phyloP scores from a whole-genome alignment of 2,113 vertebrate genomes.

The Eudyptes chrysolophus region DNA sequence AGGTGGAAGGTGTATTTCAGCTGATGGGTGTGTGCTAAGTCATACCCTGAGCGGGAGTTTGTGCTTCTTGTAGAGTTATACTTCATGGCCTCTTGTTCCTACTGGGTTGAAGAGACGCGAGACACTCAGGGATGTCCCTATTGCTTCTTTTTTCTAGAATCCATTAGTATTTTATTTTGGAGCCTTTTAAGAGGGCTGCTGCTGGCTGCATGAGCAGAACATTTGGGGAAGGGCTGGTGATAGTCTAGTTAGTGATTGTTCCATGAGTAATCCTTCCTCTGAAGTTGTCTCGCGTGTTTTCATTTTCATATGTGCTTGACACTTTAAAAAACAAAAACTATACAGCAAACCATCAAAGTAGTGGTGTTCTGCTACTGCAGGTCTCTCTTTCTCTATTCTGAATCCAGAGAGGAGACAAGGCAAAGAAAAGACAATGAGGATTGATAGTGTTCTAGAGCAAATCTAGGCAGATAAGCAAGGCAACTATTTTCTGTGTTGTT shows the following conservation, averaged over 20 bases:
- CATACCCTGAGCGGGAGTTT: background rate
- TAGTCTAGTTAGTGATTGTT: background rate
- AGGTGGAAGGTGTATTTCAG: background rate
- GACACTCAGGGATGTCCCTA: background rate
- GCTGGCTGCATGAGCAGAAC: background rate
- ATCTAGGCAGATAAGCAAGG: background rate
- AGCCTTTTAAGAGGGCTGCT: background rate
- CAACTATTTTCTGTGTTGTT: background rate
- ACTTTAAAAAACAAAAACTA: background rate
- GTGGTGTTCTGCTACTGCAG: background rate
- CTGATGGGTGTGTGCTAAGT: accelerated
- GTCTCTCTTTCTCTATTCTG: background rate
- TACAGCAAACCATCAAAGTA: background rate
- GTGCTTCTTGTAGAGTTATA: background rate
- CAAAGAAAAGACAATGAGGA: background rate
- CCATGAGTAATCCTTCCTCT: background rate
- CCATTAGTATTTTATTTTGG: background rate
- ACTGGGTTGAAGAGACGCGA: background rate
- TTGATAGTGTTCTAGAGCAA: background rate
- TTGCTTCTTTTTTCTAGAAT: background rate
- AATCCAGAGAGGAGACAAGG: background rate
- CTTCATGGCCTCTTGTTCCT: background rate
- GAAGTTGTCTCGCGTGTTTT: background rate
- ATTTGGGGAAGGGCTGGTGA: background rate
- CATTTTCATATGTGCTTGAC: background rate